Conservation (phyloP, 2,888 invertebrate species). For the Lottia gigantea region DNA sequence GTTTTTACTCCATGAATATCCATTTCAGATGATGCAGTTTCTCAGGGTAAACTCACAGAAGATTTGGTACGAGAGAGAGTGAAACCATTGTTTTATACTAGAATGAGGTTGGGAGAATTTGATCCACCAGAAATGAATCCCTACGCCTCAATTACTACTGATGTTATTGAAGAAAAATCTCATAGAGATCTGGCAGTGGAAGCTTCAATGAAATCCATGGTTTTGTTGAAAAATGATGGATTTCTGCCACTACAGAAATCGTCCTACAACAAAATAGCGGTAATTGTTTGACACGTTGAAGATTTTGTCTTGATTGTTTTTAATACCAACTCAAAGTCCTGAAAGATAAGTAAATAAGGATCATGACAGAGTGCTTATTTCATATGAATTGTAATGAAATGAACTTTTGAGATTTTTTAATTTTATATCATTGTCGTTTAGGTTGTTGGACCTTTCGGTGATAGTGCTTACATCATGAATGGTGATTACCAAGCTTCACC, state of each 20-base stretch:
- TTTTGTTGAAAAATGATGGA: constrained; percentile 42
- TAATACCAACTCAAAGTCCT: not conserved
- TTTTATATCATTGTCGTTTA: constrained; percentile 31
- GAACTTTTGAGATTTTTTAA: no score
- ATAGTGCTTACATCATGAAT: constrained; percentile 51
- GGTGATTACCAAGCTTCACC: constrained; percentile 57
- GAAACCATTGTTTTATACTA: constrained; percentile 28
- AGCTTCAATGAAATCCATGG: constrained; percentile 41
- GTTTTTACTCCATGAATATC: no score
- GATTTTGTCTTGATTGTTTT: not conserved
- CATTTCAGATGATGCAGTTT: constrained; percentile 12
- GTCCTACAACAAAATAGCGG: not conserved
- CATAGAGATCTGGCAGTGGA: constrained; percentile 38
- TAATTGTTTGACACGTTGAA: not conserved
- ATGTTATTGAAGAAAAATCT: constrained; percentile 36
- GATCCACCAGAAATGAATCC: constrained; percentile 42
- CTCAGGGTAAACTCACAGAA: constrained; percentile 13
- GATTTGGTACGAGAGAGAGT: constrained; percentile 16
- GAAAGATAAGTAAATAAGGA: no score
- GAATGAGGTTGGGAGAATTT: constrained; percentile 35
- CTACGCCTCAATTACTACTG: constrained; percentile 34
- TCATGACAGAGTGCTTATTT: no score
- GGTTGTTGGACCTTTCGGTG: constrained; percentile 64
- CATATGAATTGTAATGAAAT: no score
- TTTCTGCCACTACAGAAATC: not conserved